phyloP scores from a whole-genome alignment of 1,140 invertebrate genomes.

The Solen grandis region DNA sequence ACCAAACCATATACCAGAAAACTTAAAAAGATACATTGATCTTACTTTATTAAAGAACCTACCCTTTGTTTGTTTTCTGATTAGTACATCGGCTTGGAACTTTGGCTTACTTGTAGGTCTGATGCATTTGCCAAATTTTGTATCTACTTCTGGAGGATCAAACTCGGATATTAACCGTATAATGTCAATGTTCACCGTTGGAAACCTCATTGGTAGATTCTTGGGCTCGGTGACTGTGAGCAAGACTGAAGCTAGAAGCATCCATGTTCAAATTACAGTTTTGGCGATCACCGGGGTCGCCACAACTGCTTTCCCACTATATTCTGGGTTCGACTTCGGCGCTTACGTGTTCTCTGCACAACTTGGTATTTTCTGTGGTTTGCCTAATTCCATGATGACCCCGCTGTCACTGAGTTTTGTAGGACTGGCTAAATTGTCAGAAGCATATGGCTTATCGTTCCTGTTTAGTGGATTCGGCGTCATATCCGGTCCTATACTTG shows the following conservation, averaged over 20 bases:
- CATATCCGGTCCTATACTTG: conserved; percentile 13
- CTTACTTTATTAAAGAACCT: conserved; percentile 5
- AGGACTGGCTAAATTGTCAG: conserved; percentile 25
- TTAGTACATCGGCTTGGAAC: conserved; percentile 30
- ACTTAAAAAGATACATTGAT: conserved; percentile 29
- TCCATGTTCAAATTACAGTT: neutral
- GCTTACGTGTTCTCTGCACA: conserved; percentile 14
- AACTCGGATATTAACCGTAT: conserved; percentile 1
- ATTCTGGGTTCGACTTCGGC: neutral
- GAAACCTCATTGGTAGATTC: conserved; percentile 3
- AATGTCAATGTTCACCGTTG: conserved; percentile 22
- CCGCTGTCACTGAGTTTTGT: conserved; percentile 34
- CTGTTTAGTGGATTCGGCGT: conserved; percentile 33
- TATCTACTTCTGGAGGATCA: neutral
- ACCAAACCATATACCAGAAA: no score
- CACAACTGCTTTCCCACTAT: conserved; percentile 11
- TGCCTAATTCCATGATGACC: conserved; percentile 47
- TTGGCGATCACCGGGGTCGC: conserved; percentile 5
- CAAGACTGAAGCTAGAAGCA: neutral
- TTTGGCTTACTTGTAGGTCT: conserved; percentile 7
- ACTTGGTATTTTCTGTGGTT: conserved; percentile 30
- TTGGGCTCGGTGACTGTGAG: conserved; percentile 5
- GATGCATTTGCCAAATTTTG: conserved; percentile 42
- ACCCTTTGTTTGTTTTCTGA: conserved; percentile 3
- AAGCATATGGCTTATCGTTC: conserved; percentile 36